Percentiles rank a stretch among this genome's conserved stretches.
phyloP scores from a whole-genome alignment of 2,888 invertebrate genomes.

The Heterodera filipjevi region DNA sequence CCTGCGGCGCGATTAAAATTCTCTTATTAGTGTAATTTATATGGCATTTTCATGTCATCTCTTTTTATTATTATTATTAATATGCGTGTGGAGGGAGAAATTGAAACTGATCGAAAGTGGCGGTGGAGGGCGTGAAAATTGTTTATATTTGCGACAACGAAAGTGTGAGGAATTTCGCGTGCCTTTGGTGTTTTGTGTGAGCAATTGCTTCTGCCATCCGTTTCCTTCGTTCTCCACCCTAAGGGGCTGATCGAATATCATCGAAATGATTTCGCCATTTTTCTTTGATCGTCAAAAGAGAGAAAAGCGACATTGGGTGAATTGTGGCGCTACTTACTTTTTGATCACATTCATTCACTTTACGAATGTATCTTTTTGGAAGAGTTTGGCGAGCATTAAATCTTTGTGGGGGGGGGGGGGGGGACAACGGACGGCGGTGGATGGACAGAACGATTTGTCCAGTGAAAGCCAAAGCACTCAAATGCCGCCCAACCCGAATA shows the following conservation, averaged over 20 bases:
- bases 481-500: neutral
- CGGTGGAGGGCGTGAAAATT: neutral
- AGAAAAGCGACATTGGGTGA: neutral
- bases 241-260: neutral
- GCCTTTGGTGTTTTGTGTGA: neutral
- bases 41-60: neutral
- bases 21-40: neutral
- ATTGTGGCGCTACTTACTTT: neutral
- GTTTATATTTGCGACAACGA: neutral
- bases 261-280: neutral
- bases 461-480: neutral
- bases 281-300: neutral
- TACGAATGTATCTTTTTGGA: neutral
- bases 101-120: neutral
- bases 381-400: neutral
- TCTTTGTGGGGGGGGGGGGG: neutral
- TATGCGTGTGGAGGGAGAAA: neutral
- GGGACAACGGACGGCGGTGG: neutral
- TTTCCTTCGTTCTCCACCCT: neutral
- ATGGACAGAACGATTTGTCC: neutral
- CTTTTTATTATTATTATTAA: neutral
- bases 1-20: neutral
- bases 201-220: neutral
- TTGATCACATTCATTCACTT: neutral
- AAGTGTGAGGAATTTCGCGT: neutral